Conservation (phyloP, 2,113 vertebrate genomes). For the Solenodon paradoxus region DNA sequence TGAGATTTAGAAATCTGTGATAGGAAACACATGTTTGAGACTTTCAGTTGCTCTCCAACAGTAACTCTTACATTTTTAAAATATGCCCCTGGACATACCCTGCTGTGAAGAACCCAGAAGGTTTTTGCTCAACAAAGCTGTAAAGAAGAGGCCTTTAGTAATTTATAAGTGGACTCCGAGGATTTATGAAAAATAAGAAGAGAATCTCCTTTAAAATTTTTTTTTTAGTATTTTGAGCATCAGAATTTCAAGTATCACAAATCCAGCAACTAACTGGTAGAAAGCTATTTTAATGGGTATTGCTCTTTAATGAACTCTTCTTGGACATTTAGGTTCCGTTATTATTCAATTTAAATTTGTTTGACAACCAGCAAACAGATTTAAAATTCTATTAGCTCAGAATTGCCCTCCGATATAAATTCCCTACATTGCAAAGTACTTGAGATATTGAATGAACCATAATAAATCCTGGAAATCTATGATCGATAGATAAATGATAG, state of each 20-base stretch:
- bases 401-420: not conserved
- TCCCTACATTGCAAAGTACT: not conserved
- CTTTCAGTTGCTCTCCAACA: conserved; percentile 27
- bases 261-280: not conserved
- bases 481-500: not conserved
- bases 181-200: conserved; percentile 29
- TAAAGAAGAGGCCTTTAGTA: conserved; percentile 54
- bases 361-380: not conserved
- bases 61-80: conserved; percentile 60
- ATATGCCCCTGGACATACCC: conserved; percentile 36
- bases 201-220: not conserved
- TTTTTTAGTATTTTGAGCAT: conserved; percentile 11
- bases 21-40: conserved; percentile 59
- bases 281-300: conserved; percentile 38
- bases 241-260: not conserved
- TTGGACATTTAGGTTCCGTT: not conserved
- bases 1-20: conserved; percentile 62
- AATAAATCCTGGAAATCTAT: not conserved
- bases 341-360: conserved; percentile 8
- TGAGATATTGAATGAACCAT: conserved; percentile 13
- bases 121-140: not conserved
- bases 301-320: not conserved
- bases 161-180: conserved; percentile 50
- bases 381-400: not conserved
- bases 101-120: conserved; percentile 13